Percentiles rank a stretch among this genome's conserved stretches.
These are phyloP conservation scores for Himantopus leucocephalus DNA, from an alignment of 2,113 vertebrate genomes.

Conservation along the genomic window DNA sequence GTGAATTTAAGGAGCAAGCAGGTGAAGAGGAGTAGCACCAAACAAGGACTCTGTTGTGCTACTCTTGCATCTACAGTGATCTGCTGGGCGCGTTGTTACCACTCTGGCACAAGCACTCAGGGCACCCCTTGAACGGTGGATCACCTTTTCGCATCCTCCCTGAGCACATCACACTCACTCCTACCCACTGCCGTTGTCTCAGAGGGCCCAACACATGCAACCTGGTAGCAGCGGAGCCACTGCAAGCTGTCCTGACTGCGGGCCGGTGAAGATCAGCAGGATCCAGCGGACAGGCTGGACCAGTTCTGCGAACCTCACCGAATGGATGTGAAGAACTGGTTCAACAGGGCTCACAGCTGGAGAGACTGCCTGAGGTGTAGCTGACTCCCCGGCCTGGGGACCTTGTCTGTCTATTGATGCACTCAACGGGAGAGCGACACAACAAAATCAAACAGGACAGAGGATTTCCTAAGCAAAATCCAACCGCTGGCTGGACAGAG, in stretches of 20 bases:
- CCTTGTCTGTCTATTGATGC: background rate
- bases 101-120: background rate
- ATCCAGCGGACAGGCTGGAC: background rate
- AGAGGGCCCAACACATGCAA: background rate
- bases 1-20: background rate
- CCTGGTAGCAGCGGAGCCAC: background rate
- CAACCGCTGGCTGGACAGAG: background rate
- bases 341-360: background rate
- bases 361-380: background rate
- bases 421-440: background rate
- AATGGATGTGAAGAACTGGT: background rate
- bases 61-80: background rate
- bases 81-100: background rate
- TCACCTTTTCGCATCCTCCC: background rate
- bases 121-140: background rate
- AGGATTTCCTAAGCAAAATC: background rate
- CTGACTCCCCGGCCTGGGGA: fast-evolving
- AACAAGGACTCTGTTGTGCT: background rate
- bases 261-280: background rate
- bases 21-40: background rate
- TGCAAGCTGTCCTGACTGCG: fast-evolving
- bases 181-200: background rate
- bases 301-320: background rate
- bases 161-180: background rate
- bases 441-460: background rate